These are phyloP conservation scores for Alsophila aescularia DNA, from an alignment of 2,888 invertebrate genomes.

Conservation along the genomic window DNA sequence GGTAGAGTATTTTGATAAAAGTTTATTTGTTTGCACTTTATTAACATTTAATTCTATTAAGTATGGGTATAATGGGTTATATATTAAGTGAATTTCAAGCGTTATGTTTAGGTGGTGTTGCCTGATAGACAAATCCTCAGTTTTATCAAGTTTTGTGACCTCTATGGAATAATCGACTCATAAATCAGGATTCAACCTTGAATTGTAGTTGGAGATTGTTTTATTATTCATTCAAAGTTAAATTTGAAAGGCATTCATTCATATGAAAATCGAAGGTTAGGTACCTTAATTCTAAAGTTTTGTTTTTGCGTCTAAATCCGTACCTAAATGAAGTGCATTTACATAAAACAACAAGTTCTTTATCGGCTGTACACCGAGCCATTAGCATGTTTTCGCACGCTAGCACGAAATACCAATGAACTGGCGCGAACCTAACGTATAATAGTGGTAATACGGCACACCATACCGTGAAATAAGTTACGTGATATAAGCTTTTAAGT, in stretches of 20 bases:
- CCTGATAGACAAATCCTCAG: no score
- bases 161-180: no score
- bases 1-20: no score
- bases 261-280: slow-evolving; percentile 12
- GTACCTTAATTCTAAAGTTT: neutral
- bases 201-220: no score
- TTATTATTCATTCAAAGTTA: neutral
- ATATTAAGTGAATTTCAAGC: no score
- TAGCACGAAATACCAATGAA: slow-evolving; percentile 7
- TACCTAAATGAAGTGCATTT: slow-evolving; percentile 1
- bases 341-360: slow-evolving; percentile 4
- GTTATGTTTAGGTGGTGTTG: no score
- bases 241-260: neutral
- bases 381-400: slow-evolving; percentile 13
- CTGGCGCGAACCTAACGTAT: neutral
- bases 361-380: slow-evolving; percentile 1
- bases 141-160: no score
- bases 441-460: neutral
- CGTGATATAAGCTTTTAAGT: no score
- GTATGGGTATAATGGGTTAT: no score
- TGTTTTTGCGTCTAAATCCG: slow-evolving; percentile 1
- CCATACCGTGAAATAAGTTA: neutral
- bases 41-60: no score
- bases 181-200: no score
- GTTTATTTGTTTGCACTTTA: no score